Conservation (phyloP, 2,113 vertebrate species). For the cattle (Bos taurus) region ARS-UCD2.0 NC_037330.1:82056001-82056500, state of each 20-base stretch:
- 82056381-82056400: background rate
- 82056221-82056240: background rate
- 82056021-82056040: background rate
- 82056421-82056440: background rate
- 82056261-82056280: background rate
- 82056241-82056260: background rate
- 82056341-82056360: background rate
- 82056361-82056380: background rate
- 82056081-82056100: background rate
- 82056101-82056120: background rate
- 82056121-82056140: background rate
- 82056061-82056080: background rate
- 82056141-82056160: background rate
- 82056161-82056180: accelerated
- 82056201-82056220: background rate
- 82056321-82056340: background rate
- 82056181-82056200: background rate
- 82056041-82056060: background rate
- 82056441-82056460: background rate
- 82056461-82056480: background rate
- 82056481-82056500: background rate
- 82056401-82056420: background rate
- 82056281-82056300: background rate
- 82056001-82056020: background rate
- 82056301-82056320: background rate